phyloP scores from a whole-genome alignment of 2,797 vertebrate species.

The Muraenolepis orangiensis region DNA sequence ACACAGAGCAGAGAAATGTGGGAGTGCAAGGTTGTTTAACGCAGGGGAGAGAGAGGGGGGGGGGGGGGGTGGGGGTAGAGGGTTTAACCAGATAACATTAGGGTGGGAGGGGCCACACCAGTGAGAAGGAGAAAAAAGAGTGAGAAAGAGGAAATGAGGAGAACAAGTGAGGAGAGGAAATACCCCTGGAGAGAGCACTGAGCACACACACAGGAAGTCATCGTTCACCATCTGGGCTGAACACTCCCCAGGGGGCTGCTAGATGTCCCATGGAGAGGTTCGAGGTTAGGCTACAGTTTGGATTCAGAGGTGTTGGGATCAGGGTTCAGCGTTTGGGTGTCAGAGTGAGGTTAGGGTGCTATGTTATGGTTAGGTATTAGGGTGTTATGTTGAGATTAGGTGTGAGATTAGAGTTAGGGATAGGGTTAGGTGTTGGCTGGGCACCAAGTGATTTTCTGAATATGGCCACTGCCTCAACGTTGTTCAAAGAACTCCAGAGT shows the following conservation, averaged over 20 bases:
- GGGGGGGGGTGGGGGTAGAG: not conserved
- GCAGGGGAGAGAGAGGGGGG: not conserved
- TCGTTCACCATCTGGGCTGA: constrained; percentile 5
- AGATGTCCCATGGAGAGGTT: not conserved
- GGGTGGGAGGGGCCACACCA: constrained; percentile 21
- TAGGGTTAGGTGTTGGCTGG: too few relatives aligned
- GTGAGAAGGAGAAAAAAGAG: constrained; percentile 24
- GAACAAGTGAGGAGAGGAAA: constrained; percentile 44
- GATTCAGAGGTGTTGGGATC: too few relatives aligned
- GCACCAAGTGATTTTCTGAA: not conserved
- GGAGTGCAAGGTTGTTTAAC: not conserved
- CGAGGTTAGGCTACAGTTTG: too few relatives aligned
- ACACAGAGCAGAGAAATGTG: not conserved
- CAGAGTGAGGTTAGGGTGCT: not conserved
- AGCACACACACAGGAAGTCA: constrained; percentile 28
- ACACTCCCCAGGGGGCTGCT: not conserved
- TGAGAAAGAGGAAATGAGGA: constrained; percentile 55
- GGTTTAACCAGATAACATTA: constrained; percentile 15
- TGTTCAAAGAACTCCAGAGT: not conserved
- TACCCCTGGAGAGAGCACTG: constrained; percentile 23
- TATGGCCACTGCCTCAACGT: not conserved
- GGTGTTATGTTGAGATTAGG: too few relatives aligned
- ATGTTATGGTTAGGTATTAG: not conserved
- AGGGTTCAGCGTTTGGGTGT: not conserved
- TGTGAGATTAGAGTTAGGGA: too few relatives aligned